Evolutionary conservation across 2,113 vertebrate species (phyloP).

Genomic region (Mungos mungo): DNA sequence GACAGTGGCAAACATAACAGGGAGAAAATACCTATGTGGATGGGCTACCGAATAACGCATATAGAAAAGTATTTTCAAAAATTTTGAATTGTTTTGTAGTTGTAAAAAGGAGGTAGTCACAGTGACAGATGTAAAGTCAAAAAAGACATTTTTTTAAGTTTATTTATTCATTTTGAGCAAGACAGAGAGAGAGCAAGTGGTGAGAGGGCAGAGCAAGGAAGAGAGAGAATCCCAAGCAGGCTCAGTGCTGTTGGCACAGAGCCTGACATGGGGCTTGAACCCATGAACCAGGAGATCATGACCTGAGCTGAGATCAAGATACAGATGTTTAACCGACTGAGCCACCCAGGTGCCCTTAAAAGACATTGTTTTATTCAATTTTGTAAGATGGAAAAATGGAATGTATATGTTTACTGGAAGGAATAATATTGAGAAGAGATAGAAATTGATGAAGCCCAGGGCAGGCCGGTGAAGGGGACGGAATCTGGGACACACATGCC

Average conservation of each 20-base stretch:
- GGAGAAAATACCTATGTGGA: not conserved
- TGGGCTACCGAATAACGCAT: not conserved
- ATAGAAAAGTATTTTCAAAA: not conserved
- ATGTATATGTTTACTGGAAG: not conserved
- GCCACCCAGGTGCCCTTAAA: not conserved
- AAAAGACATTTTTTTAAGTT: not conserved
- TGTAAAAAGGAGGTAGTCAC: not conserved
- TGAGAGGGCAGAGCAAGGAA: too few species aligned
- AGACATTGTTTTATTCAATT: not conserved
- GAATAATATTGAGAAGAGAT: not conserved
- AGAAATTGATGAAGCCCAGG: not conserved
- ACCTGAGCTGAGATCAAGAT: too few species aligned
- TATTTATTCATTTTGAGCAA: too few species aligned
- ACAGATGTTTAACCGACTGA: too few species aligned
- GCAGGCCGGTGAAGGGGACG: not conserved
- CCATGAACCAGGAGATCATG: too few species aligned
- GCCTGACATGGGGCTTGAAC: too few species aligned
- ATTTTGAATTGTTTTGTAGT: not conserved
- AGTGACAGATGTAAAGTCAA: too few species aligned
- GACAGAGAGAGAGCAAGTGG: too few species aligned
- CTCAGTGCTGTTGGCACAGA: too few species aligned
- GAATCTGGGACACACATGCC: fast-evolving
- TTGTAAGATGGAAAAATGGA: not conserved
- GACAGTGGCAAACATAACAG: not conserved
- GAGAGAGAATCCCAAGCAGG: too few species aligned